These are phyloP conservation scores for Mnemiopsis leidyi DNA, from an alignment of 37 sponge, comb jelly and placozoan genomes.

Conservation along the genomic window DNA sequence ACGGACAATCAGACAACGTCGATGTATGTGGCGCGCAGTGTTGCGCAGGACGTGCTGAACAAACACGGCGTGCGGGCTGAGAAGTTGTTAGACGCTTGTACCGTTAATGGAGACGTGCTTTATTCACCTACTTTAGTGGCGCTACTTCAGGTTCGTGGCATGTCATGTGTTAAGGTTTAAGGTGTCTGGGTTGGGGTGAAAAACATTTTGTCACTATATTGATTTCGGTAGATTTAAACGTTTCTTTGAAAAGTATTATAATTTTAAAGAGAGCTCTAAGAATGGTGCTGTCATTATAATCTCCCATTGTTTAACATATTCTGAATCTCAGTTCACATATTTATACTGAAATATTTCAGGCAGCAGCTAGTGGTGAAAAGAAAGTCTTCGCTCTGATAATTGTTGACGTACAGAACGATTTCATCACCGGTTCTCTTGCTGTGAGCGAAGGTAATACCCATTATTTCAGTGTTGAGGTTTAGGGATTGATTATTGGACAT, in stretches of 20 bases:
- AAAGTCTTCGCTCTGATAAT: constrained; percentile 36
- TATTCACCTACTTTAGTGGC: neutral
- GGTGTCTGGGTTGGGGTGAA: too few species aligned
- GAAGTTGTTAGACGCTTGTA: neutral
- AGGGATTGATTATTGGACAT: too few species aligned
- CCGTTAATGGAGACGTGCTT: neutral
- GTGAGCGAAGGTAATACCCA: constrained; percentile 63
- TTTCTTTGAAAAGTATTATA: too few species aligned
- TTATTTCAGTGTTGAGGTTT: neutral
- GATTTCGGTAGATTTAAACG: too few species aligned
- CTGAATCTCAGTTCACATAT: too few species aligned
- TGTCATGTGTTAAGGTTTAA: too few species aligned
- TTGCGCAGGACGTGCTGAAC: neutral
- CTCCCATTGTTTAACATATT: too few species aligned
- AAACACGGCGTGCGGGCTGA: neutral
- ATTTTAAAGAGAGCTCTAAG: too few species aligned
- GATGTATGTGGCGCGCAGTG: neutral
- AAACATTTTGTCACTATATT: too few species aligned
- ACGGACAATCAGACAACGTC: constrained; percentile 50
- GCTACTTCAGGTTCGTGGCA: neutral
- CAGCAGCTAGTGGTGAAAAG: neutral
- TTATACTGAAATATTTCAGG: too few species aligned
- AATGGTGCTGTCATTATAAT: too few species aligned
- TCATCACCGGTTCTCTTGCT: constrained; percentile 29
- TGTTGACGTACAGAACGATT: constrained; percentile 54